Evolutionary conservation across 2,797 vertebrate genomes (phyloP).

Genomic region (Manis crassicaudata): DNA sequence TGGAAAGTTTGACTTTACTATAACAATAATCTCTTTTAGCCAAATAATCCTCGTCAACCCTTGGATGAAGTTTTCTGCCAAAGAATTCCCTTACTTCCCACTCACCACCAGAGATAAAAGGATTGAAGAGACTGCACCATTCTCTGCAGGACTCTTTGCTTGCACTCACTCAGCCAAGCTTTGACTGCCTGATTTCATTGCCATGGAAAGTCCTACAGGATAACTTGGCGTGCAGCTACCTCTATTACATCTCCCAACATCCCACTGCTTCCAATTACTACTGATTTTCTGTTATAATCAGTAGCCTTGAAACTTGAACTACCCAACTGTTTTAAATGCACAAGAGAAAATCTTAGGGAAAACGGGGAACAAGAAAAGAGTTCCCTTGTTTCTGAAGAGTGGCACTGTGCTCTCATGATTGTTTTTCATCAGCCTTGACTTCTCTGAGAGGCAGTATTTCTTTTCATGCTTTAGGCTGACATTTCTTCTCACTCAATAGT

Average conservation of each 20-base stretch:
- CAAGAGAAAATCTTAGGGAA: constrained; percentile 57
- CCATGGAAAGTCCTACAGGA: constrained; percentile 69
- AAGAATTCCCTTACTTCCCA: constrained; percentile 60
- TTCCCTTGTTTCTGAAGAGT: not conserved
- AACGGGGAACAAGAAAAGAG: not conserved
- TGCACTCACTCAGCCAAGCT: constrained; percentile 67
- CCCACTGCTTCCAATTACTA: constrained; percentile 81
- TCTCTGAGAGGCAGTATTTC: not conserved
- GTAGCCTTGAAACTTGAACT: constrained; percentile 74
- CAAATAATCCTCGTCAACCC: constrained; percentile 54
- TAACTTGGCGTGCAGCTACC: constrained; percentile 70
- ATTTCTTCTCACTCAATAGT: constrained; percentile 36
- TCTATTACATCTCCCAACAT: constrained; percentile 73
- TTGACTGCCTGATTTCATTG: constrained; percentile 63
- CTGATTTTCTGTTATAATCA: constrained; percentile 79
- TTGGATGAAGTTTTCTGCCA: constrained; percentile 54
- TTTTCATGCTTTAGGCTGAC: constrained; percentile 24
- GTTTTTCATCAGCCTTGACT: constrained; percentile 5
- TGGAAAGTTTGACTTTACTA: constrained; percentile 51
- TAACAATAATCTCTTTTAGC: constrained; percentile 59
- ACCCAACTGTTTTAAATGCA: constrained; percentile 62
- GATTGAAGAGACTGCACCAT: constrained; percentile 53
- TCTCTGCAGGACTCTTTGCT: constrained; percentile 67
- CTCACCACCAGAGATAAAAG: constrained; percentile 60
- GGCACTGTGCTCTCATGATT: not conserved